Evolutionary conservation across 2,797 vertebrate species (phyloP), one percentile per base, ranked within the genome.

Genomic region (Tragopan temminckii): DNA sequence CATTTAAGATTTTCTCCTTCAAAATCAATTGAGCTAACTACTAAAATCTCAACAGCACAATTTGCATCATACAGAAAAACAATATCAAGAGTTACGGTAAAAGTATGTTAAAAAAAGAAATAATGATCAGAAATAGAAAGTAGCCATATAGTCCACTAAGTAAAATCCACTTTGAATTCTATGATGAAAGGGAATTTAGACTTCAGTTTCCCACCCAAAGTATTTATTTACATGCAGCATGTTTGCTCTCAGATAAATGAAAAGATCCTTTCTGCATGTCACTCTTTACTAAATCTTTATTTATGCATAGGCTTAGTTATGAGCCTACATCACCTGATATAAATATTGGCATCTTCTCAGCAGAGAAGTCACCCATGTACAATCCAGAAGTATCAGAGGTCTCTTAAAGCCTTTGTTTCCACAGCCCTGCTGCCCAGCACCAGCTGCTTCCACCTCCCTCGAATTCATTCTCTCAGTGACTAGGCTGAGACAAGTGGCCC

Each of bases 401-500:
- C 58, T 71, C 24, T 2, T 50, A 90, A 21, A 93, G 29, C 16
- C 63, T 67, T 85, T 76, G 20, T 82, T 81, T 11, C 55, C 45
- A 85, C 57, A 93, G 72, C 64, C 79, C 52, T 80, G 35, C 48
- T 52, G 58, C 35, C 61, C 69, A 23, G 11, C 36, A 43, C 53
- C 61, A 66, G 88, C 84, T 74, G 85, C 77, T 90, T 91, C 52
- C 38, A 70, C 67, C 43, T 76, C 74, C 62, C 25, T 35, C 10
- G 46, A 25, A 38, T 82, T 89, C 61, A 77, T 61, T 50, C 90
- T 42, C 83, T 92, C 35, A 3, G 2, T 4, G 9, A 55, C 88
- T 81, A 90, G 27, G 70, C 82, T 79, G 63, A 94, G 80, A 70
- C 78, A 91, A 25, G 31, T 10, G 89, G 91, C 67, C 77, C 58